phyloP scores from a whole-genome alignment of 1,140 invertebrate genomes.

The Aphis gossypii region DNA sequence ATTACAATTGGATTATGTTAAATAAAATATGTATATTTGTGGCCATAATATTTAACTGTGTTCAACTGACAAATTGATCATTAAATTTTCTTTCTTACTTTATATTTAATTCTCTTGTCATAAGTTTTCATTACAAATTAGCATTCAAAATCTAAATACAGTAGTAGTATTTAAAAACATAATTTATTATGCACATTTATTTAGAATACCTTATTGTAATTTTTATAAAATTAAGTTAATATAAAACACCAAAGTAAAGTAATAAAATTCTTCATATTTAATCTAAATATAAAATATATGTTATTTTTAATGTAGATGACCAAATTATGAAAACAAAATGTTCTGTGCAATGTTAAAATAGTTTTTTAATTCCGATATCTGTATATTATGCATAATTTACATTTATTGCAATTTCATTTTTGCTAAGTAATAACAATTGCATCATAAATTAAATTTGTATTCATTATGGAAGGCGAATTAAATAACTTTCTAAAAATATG shows the following conservation, averaged over 20 bases:
- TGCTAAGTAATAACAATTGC: neutral
- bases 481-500: constrained; percentile 39
- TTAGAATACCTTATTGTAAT: neutral
- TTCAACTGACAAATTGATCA: too few relatives aligned
- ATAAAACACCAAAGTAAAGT: too few relatives aligned
- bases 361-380: neutral
- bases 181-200: neutral
- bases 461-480: neutral
- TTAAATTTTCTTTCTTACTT: too few relatives aligned
- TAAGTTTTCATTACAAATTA: too few relatives aligned
- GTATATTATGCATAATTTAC: neutral
- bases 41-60: too few relatives aligned
- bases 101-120: too few relatives aligned
- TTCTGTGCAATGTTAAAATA: neutral
- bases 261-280: neutral
- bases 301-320: neutral
- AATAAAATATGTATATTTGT: too few relatives aligned
- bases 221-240: too few relatives aligned
- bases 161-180: too few relatives aligned
- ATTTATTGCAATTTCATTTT: neutral
- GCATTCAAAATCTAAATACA: too few relatives aligned
- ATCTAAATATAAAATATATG: neutral
- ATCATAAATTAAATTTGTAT: constrained; percentile 32
- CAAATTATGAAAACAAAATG: neutral
- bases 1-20: too few relatives aligned